phyloP scores from a whole-genome alignment of 2,797 vertebrate genomes.

The Furcifer pardalis region DNA sequence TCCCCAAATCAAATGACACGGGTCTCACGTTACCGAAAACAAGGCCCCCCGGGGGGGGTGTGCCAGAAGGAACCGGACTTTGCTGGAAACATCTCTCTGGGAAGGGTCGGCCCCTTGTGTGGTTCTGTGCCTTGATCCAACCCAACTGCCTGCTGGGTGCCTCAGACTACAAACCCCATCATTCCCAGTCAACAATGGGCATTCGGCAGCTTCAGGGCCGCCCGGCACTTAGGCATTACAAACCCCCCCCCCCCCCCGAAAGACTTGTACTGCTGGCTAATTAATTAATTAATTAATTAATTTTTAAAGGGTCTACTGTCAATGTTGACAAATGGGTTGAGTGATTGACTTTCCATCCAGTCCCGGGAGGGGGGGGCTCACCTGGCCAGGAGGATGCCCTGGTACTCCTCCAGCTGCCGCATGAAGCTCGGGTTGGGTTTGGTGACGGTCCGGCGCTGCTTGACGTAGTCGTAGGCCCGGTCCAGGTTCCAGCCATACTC shows the following conservation, averaged over 20 bases:
- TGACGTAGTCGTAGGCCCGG: slow-evolving; percentile 92
- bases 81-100: too few species aligned
- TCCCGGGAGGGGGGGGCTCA: slow-evolving; percentile 59
- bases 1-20: slow-evolving; percentile 51
- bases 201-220: background rate
- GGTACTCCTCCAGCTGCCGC: slow-evolving; percentile 97
- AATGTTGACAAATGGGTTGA: too few species aligned
- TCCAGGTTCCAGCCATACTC: slow-evolving; percentile 97
- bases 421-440: slow-evolving; percentile 98
- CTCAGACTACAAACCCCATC: background rate
- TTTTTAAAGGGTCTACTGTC: too few species aligned
- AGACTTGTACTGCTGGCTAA: too few species aligned
- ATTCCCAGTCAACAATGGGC: background rate
- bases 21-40: slow-evolving; percentile 63
- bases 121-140: background rate
- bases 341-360: too few species aligned
- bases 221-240: too few species aligned
- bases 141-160: too few species aligned
- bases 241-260: too few species aligned
- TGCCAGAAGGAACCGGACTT: too few species aligned
- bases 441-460: slow-evolving; percentile 89
- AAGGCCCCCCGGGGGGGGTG: too few species aligned
- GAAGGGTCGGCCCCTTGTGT: too few species aligned
- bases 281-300: too few species aligned
- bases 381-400: slow-evolving; percentile 97